phyloP scores from a whole-genome alignment of 2,113 vertebrate genomes.

The Anthoscopus minutus region DNA sequence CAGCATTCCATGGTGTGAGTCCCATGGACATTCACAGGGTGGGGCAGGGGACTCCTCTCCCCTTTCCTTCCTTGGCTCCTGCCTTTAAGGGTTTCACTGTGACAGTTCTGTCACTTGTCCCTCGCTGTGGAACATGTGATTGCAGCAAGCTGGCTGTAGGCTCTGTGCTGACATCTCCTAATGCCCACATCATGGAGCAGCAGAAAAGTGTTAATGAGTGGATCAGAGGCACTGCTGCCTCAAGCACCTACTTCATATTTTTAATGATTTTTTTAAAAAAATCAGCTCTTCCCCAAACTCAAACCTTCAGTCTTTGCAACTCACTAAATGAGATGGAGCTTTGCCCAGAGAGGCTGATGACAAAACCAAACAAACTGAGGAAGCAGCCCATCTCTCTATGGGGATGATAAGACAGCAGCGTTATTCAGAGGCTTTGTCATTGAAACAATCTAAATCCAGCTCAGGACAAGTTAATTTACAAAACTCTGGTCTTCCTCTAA shows the following conservation, averaged over 20 bases:
- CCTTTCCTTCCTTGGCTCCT: not conserved
- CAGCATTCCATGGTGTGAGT: not conserved
- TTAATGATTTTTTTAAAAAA: not conserved
- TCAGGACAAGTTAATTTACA: slow-evolving; percentile 53
- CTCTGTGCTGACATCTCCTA: slow-evolving; percentile 74
- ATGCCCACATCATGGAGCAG: slow-evolving; percentile 71
- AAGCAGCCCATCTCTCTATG: slow-evolving; percentile 42
- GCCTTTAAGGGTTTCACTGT: slow-evolving; percentile 49
- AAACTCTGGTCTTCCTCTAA: slow-evolving; percentile 35
- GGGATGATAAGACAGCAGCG: slow-evolving; percentile 50
- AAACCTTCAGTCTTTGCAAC: slow-evolving; percentile 57
- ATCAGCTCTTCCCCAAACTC: slow-evolving; percentile 66
- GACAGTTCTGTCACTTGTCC: slow-evolving; percentile 73
- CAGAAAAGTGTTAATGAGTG: slow-evolving; percentile 77
- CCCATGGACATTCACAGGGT: not conserved
- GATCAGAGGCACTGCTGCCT: slow-evolving; percentile 75
- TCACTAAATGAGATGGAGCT: slow-evolving; percentile 60
- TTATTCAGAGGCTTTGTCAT: slow-evolving; percentile 44
- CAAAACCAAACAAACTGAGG: slow-evolving; percentile 58
- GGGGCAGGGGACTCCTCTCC: not conserved
- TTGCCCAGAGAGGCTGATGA: slow-evolving; percentile 22
- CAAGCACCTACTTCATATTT: slow-evolving; percentile 52
- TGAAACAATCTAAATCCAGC: slow-evolving; percentile 46
- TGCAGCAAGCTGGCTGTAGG: slow-evolving; percentile 69
- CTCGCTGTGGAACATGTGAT: slow-evolving; percentile 68